These are phyloP conservation scores for Champsocephalus esox DNA, from an alignment of 2,797 vertebrate genomes.

Conservation along the genomic window DNA sequence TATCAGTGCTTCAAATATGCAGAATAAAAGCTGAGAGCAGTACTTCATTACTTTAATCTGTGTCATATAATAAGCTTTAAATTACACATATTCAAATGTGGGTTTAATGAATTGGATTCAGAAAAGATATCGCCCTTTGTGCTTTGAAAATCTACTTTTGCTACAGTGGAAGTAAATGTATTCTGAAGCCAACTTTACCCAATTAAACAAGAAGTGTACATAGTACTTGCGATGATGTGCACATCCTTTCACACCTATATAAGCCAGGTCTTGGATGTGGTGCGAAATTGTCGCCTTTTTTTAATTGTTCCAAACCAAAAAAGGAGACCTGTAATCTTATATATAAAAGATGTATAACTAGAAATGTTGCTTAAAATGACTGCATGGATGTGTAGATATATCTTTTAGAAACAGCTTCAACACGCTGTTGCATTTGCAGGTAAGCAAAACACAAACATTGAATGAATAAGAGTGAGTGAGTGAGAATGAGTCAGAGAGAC, in stretches of 20 bases:
- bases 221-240: conserved; percentile 3
- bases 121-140: conserved; percentile 17
- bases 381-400: not conserved
- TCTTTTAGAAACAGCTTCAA: not conserved
- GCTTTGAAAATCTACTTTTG: conserved; percentile 9
- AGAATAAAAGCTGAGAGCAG: not conserved
- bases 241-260: conserved; percentile 9
- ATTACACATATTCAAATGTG: conserved; percentile 5
- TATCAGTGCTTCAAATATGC: not conserved
- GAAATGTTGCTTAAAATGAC: not conserved
- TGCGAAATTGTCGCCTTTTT: not conserved
- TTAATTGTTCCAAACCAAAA: not conserved
- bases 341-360: too few species aligned
- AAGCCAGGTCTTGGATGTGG: not conserved
- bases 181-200: conserved; percentile 13
- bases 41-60: not conserved
- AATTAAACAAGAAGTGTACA: not conserved
- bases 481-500: conserved; percentile 17
- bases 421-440: not conserved
- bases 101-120: conserved; percentile 7
- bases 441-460: not conserved
- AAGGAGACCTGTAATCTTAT: not conserved
- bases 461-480: not conserved
- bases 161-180: conserved; percentile 4
- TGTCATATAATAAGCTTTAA: conserved; percentile 13